phyloP scores from a whole-genome alignment of 1,140 invertebrate genomes.

The Thalassaphorura encarpata region DNA sequence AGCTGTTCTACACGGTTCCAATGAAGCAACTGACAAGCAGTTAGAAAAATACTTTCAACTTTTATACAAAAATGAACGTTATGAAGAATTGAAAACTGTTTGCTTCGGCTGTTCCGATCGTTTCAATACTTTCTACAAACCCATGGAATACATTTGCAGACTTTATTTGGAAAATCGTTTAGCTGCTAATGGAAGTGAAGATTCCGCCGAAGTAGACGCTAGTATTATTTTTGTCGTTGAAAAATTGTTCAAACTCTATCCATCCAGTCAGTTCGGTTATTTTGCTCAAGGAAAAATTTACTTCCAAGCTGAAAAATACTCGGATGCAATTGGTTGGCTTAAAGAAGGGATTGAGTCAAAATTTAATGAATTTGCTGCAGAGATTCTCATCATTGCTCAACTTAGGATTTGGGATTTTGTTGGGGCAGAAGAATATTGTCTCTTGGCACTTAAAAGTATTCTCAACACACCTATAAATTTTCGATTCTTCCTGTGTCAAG shows the following conservation, averaged over 20 bases:
- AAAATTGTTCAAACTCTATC: conserved; percentile 23
- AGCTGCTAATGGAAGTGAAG: neutral
- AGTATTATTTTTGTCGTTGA: neutral
- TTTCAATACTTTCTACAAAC: conserved; percentile 20
- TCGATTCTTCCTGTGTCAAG: neutral
- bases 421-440: conserved; percentile 8
- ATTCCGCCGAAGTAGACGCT: neutral
- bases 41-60: conserved; percentile 16
- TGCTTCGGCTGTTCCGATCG: neutral
- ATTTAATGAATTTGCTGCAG: conserved; percentile 9
- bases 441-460: conserved; percentile 6
- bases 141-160: conserved; percentile 24
- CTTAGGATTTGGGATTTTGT: conserved; percentile 17
- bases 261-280: conserved; percentile 16
- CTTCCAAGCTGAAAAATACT: neutral
- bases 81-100: conserved; percentile 1
- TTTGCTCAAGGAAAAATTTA: conserved; percentile 24
- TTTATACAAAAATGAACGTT: conserved; percentile 8
- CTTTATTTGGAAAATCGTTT: conserved; percentile 14
- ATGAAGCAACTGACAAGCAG: conserved; percentile 10
- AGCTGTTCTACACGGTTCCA: neutral
- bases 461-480: neutral
- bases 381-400: conserved; percentile 8
- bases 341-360: conserved; percentile 15
- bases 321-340: conserved; percentile 16